Percentiles rank a stretch among this genome's conserved stretches.
Evolutionary conservation across 1,140 invertebrate genomes (phyloP).

Genomic region (Rhynchophorus ferrugineus): DNA sequence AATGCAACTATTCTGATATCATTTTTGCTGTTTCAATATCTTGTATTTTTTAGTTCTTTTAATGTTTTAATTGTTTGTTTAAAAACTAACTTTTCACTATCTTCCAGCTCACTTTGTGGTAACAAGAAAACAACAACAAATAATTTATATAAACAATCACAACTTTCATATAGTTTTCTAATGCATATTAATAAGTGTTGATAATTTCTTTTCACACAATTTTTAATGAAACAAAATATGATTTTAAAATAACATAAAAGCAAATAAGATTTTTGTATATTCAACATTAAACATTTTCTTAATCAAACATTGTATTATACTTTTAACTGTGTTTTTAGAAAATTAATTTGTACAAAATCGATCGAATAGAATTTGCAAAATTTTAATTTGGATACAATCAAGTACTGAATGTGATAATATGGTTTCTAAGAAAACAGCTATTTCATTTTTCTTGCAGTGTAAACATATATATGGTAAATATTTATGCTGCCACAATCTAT

Average conservation of each 20-base stretch:
- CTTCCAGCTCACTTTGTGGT: constrained; percentile 1
- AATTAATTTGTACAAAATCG: constrained; percentile 10
- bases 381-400: constrained; percentile 22
- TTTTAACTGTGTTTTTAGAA: not conserved
- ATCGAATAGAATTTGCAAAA: constrained; percentile 21
- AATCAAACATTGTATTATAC: constrained; percentile 13
- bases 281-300: constrained; percentile 4
- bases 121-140: constrained; percentile 22
- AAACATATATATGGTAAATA: constrained; percentile 19
- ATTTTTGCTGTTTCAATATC: constrained; percentile 14
- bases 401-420: constrained; percentile 10
- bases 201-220: not conserved
- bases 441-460: not conserved
- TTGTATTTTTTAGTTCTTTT: not conserved
- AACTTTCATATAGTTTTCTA: constrained; percentile 2
- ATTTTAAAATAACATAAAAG: constrained; percentile 24
- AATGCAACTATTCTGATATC: constrained; percentile 4
- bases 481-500: constrained; percentile 25
- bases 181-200: constrained; percentile 3
- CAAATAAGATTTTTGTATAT: constrained; percentile 16
- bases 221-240: constrained; percentile 13
- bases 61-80: constrained; percentile 5
- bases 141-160: constrained; percentile 20
- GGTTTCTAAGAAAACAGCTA: constrained; percentile 6
- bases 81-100: constrained; percentile 2